Evolutionary conservation across 2,113 vertebrate genomes (phyloP).

Genomic region (Callionymus lyra): DNA sequence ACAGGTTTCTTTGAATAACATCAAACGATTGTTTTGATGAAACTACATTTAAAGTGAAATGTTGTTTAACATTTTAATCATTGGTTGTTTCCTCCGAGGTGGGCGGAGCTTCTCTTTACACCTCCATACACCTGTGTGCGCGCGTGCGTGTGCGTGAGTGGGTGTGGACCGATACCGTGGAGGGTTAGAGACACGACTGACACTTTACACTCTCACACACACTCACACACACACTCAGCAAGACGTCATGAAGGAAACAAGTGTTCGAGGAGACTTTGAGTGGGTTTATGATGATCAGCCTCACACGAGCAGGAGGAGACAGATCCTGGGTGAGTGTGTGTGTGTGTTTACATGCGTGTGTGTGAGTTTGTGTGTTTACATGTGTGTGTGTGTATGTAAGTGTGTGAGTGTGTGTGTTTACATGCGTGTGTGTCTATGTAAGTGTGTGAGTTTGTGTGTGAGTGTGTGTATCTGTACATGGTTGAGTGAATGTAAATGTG

Average conservation of each 20-base stretch:
- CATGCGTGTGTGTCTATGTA: constrained; percentile 68
- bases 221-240: constrained; percentile 1
- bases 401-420: background rate
- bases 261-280: constrained; percentile 81
- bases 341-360: too few relatives aligned
- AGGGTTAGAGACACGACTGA: background rate
- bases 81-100: too few relatives aligned
- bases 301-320: constrained; percentile 85
- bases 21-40: too few relatives aligned
- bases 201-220: constrained; percentile 17
- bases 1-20: too few relatives aligned
- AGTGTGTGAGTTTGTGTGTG: constrained; percentile 72
- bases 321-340: constrained; percentile 81
- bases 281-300: constrained; percentile 96
- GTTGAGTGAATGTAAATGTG: too few relatives aligned
- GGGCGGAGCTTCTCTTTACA: constrained; percentile 3
- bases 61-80: too few relatives aligned
- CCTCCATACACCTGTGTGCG: constrained; percentile 8
- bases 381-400: background rate
- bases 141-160: constrained; percentile 38
- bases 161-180: too few relatives aligned
- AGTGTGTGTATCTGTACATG: too few relatives aligned
- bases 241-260: constrained; percentile 74
- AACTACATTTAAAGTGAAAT: too few relatives aligned
- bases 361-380: too few relatives aligned